phyloP scores from a whole-genome alignment of 2,797 vertebrate genomes.

The Muraenolepis orangiensis region DNA sequence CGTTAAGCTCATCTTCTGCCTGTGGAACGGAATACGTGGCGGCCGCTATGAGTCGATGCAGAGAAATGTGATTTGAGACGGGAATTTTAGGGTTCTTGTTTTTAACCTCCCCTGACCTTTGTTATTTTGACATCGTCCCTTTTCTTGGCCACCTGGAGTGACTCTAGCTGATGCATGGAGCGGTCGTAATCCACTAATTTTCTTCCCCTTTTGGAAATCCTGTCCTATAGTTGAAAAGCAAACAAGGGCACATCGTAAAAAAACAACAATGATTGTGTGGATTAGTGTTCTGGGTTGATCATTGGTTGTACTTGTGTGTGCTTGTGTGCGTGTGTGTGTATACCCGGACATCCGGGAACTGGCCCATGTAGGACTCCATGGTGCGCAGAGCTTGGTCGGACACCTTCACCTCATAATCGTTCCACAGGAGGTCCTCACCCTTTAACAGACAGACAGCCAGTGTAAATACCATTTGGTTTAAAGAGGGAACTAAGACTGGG shows the following conservation, averaged over 20 bases:
- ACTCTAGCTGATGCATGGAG: slow-evolving; percentile 87
- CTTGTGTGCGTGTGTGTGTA: too few species aligned
- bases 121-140: slow-evolving; percentile 89
- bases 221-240: slow-evolving; percentile 74
- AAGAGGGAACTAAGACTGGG: neutral
- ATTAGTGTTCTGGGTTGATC: slow-evolving; percentile 6
- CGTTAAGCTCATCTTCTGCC: slow-evolving; percentile 87
- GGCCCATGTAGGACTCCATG: slow-evolving; percentile 89
- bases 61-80: neutral
- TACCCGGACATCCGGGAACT: slow-evolving; percentile 90
- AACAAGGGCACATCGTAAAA: neutral
- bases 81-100: neutral
- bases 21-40: slow-evolving; percentile 40
- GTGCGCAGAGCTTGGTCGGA: slow-evolving; percentile 83
- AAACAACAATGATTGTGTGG: neutral
- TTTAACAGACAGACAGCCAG: slow-evolving; percentile 47
- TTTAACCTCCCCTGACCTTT: slow-evolving; percentile 76
- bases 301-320: neutral
- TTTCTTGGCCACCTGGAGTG: slow-evolving; percentile 88
- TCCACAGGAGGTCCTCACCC: slow-evolving; percentile 94
- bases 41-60: neutral
- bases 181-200: slow-evolving; percentile 96
- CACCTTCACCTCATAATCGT: slow-evolving; percentile 90
- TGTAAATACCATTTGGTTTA: neutral
- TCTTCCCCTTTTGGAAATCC: slow-evolving; percentile 89